These are phyloP conservation scores for Pseudomugil tenellus DNA, from an alignment of 2,797 vertebrate species.

Conservation along the genomic window DNA sequence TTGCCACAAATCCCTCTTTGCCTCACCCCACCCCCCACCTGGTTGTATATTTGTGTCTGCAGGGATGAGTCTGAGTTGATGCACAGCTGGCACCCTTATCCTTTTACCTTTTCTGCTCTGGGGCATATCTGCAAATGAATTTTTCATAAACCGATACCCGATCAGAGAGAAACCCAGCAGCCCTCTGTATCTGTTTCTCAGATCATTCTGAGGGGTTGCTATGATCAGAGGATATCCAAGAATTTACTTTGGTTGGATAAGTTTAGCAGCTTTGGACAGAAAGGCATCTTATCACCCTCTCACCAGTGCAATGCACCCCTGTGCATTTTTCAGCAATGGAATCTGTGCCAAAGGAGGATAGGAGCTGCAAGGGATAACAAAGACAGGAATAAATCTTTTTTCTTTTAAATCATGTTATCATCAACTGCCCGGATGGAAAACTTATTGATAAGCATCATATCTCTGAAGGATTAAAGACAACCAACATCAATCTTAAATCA, in stretches of 20 bases:
- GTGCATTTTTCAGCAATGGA: conserved; percentile 23
- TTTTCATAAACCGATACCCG: conserved; percentile 26
- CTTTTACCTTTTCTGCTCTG: conserved; percentile 44
- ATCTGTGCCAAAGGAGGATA: conserved; percentile 38
- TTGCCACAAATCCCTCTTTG: conserved; percentile 68
- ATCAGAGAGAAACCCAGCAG: conserved; percentile 16
- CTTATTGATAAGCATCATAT: not conserved
- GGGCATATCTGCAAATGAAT: conserved; percentile 26
- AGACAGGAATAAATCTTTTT: conserved; percentile 27
- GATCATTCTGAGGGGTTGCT: conserved; percentile 4
- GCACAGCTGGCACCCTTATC: conserved; percentile 62
- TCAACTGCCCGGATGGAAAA: not conserved
- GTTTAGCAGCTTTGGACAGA: conserved; percentile 31
- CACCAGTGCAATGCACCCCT: conserved; percentile 7
- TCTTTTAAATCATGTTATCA: conserved; percentile 1
- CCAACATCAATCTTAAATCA: not conserved
- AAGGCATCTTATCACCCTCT: conserved; percentile 19
- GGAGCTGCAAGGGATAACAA: conserved; percentile 24
- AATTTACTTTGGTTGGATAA: conserved; percentile 34
- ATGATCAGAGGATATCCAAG: conserved; percentile 19
- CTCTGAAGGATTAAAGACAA: conserved; percentile 1
- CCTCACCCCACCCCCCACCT: conserved; percentile 55
- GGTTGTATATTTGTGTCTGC: conserved; percentile 15
- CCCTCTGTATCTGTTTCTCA: conserved; percentile 19
- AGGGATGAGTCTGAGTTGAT: conserved; percentile 45